These are phyloP conservation scores for Lucilia sericata DNA, from an alignment of 1,140 invertebrate species.

Conservation along the genomic window DNA sequence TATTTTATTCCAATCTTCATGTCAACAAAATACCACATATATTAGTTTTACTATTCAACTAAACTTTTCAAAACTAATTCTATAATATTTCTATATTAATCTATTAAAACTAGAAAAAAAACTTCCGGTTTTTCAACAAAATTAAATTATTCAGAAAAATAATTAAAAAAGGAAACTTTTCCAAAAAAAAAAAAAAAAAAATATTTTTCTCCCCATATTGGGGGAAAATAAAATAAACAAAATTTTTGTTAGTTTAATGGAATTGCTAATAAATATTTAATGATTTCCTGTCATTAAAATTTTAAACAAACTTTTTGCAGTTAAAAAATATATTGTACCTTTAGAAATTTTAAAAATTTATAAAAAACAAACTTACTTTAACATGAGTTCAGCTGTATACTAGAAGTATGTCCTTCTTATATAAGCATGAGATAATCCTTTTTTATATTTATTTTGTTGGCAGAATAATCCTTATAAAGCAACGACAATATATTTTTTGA, in stretches of 20 bases:
- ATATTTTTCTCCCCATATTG: no score
- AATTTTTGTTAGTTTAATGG: background rate
- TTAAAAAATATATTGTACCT: background rate
- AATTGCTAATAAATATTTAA: constrained; percentile 31
- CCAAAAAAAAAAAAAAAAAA: no score
- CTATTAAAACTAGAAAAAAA: no score
- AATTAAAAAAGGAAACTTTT: no score
- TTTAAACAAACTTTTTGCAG: background rate
- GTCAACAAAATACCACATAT: no score
- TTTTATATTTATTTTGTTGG: background rate
- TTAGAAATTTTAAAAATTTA: background rate
- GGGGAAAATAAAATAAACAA: no score
- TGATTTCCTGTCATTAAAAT: constrained; percentile 3
- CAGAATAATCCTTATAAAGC: background rate
- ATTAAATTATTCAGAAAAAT: no score
- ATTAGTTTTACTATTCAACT: no score
- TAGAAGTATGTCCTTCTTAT: constrained; percentile 19
- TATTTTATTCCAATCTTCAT: no score
- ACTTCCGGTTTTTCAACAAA: no score
- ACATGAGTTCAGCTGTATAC: constrained; percentile 26
- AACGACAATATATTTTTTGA: background rate
- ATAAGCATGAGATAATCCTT: constrained; percentile 39
- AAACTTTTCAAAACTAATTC: no score
- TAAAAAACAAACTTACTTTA: constrained; percentile 34
- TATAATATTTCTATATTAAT: no score